Evolutionary conservation across 2,797 vertebrate species (phyloP).

Genomic region (Pangasius mekongensis): DNA sequence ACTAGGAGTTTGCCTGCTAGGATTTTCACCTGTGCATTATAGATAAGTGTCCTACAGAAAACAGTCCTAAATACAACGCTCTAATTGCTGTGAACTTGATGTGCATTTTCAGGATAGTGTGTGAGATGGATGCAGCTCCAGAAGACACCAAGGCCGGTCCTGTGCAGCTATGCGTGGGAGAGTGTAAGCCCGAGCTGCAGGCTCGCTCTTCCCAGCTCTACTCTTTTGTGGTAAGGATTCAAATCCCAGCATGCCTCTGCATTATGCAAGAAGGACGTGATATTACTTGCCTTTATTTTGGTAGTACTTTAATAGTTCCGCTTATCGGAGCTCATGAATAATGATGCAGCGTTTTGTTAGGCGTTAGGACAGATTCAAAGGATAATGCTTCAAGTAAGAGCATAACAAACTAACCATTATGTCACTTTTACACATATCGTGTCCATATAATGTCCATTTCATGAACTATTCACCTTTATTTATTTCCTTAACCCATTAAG

Average conservation of each 20-base stretch:
- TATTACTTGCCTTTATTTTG: slow-evolving; percentile 38
- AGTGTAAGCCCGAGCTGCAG: slow-evolving; percentile 92
- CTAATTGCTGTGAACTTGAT: slow-evolving; percentile 35
- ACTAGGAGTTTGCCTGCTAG: not conserved
- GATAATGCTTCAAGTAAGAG: not conserved
- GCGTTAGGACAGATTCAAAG: slow-evolving; percentile 32
- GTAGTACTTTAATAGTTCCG: slow-evolving; percentile 42
- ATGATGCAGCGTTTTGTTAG: slow-evolving; percentile 13
- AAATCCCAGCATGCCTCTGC: slow-evolving; percentile 38
- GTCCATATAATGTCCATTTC: not conserved
- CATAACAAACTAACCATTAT: not conserved
- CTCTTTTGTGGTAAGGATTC: slow-evolving; percentile 88
- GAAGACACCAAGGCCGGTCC: slow-evolving; percentile 82
- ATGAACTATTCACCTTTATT: slow-evolving; percentile 11
- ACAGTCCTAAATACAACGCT: slow-evolving; percentile 23
- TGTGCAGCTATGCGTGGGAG: slow-evolving; percentile 91
- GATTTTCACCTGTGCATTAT: not conserved
- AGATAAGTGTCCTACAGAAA: not conserved
- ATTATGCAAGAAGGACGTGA: slow-evolving; percentile 35
- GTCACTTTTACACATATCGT: not conserved
- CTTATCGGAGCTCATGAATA: slow-evolving; percentile 41
- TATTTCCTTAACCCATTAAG: slow-evolving; percentile 2
- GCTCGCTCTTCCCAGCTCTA: slow-evolving; percentile 89
- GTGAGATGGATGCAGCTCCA: slow-evolving; percentile 89
- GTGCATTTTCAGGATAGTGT: slow-evolving; percentile 86